Evolutionary conservation across 1,140 invertebrate genomes (phyloP), one percentile per base, ranked within the genome.

Genomic region (Anagrus nilaparvatae): DNA sequence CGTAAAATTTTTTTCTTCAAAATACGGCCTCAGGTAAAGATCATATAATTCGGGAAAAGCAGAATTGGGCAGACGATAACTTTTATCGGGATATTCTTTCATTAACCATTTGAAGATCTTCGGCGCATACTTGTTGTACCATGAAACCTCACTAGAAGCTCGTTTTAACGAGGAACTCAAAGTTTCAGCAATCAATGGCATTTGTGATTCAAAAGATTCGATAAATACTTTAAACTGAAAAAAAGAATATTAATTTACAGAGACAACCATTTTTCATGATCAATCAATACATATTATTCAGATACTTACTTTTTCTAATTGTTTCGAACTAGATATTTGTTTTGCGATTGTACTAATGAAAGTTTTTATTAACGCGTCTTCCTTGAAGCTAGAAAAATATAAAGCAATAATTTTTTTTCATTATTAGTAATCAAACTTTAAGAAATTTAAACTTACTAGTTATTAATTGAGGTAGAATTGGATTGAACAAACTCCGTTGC

Each of bases 361-460:
- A n/a, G n/a, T n/a, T n/a, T n/a, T n/a, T n/a, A n/a, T n/a, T n/a
- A n/a, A n/a, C n/a, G n/a, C n/a, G n/a, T n/a, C n/a, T n/a, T n/a
- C n/a, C n/a, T n/a, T n/a, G n/a, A n/a, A n/a, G n/a, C n/a, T n/a
- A n/a, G n/a, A n/a, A n/a, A n/a, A n/a, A n/a, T n/a, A n/a, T n/a
- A n/a, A n/a, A n/a, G n/a, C n/a, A n/a, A n/a, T n/a, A n/a, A n/a
- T n/a, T n/a, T n/a, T n/a, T n/a, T n/a, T n/a, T n/a, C n/a, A n/a
- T n/a, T n/a, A n/a, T n/a, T n/a, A n/a, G n/a, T n/a, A n/a, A n/a
- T n/a, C n/a, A n/a, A n/a, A n/a, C n/a, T n/a, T n/a, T n/a, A n/a
- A n/a, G n/a, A n/a, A n/a, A n/a, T n/a, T n/a, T n/a, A n/a, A 23
- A 67, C 71, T 69, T 59, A 78, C 74, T 64, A 60, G 12, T 44